Base-by-base conservation (phyloP, 2,797 vertebrate genomes). In the Microcaecilia unicolor region DNA sequence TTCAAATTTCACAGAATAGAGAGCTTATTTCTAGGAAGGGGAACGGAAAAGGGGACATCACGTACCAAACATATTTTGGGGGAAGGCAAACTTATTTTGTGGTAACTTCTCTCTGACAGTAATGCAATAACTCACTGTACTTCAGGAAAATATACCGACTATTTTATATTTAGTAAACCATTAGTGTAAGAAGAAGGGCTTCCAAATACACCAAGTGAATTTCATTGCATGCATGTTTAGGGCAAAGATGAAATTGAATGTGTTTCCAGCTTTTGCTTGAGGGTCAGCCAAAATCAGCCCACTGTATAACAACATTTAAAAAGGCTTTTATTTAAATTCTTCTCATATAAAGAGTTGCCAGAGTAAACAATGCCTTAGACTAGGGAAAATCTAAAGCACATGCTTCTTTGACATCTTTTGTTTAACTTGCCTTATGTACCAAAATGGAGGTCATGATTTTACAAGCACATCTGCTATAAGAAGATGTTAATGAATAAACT, bases 311-410 rank as follows among this genome's bases (percentile, higher is more conserved):
- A 67, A 66, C 61, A 73, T 67, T 65, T 35, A 66, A 59, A 59
- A 61, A 61, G 67, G 38, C 50, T 67, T 60, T 59, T 44, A n/a
- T 54, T 58, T 70, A 41, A 62, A 49, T 54, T 69, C 58, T n/a
- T n/a, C n/a, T n/a, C n/a, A n/a, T n/a, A n/a, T n/a, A n/a, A n/a
- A 48, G 48, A 27, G 20, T 54, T 70, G 65, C 74, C 77, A 80
- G 68, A 72, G 64, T 78, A 79, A 80, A 78, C 66, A 75, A 58
- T 61, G 57, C 57, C 41, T 55, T 64, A 62, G 74, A 80, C 60
- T 64, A 64, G 62, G 54, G 33, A 78, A n/a, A 74, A 78, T 72
- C 61, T 60, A 79, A 79, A 80, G 70, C 66, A 75, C 64, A 74
- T 76, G 70, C 58, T 31, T 68, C 70, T 72, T 72, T 73, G 61